Percentiles rank a stretch among this genome's conserved stretches.
These are phyloP conservation scores for human (Homo sapiens) DNA, from an alignment of 2,113 vertebrate species.

Conservation along the genomic window GRCh38 chr20:48583501-48584000, in stretches of 20 bases:
- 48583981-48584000: background rate
- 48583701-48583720: background rate
- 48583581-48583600: background rate
- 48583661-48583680: background rate
- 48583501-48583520: background rate
- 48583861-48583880: rapidly evolving
- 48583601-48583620: background rate
- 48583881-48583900: background rate
- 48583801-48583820: background rate
- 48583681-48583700: background rate
- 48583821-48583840: background rate
- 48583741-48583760: background rate
- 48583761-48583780: background rate
- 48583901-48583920: background rate
- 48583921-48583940: background rate
- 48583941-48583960: background rate
- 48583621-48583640: background rate
- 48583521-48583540: background rate
- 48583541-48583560: background rate
- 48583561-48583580: background rate
- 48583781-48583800: background rate
- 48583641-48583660: background rate
- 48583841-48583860: background rate
- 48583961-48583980: background rate
- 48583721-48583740: background rate